A percentile compares a stretch with the other conserved stretches of the same genome.
These are phyloP conservation scores for Notoglanidium macrostoma DNA, from an alignment of 2,797 vertebrate genomes.

Conservation along the genomic window DNA sequence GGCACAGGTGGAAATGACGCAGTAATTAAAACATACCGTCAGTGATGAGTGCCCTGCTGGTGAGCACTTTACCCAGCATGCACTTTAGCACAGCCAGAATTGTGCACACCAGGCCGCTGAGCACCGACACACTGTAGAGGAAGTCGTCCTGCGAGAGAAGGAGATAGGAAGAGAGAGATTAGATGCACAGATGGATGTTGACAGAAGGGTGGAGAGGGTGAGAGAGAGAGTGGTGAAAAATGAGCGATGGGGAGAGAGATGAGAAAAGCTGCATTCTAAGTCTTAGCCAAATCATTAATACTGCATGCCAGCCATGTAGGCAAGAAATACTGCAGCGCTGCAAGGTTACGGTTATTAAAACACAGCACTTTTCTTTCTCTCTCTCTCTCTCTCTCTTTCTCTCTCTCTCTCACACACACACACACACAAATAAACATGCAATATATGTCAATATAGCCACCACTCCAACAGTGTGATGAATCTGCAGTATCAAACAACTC, in stretches of 20 bases:
- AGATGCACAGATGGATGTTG: conserved; percentile 25
- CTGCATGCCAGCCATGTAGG: conserved; percentile 65
- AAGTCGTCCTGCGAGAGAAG: conserved; percentile 84
- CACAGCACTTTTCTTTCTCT: conserved; percentile 19
- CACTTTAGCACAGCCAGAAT: conserved; percentile 88
- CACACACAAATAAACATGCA: conserved; percentile 7
- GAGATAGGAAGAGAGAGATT: conserved; percentile 7
- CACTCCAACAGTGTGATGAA: conserved; percentile 19
- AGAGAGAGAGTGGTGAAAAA: background rate
- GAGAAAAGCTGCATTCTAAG: conserved; percentile 43
- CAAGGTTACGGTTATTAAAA: conserved; percentile 60
- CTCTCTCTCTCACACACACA: background rate
- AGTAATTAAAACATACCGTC: conserved; percentile 78
- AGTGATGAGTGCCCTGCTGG: conserved; percentile 92
- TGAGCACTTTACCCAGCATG: conserved; percentile 92
- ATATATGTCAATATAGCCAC: conserved; percentile 23
- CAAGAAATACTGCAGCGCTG: conserved; percentile 62
- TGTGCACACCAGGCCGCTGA: conserved; percentile 90
- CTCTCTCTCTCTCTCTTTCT: background rate
- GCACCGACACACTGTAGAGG: conserved; percentile 92
- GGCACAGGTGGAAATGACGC: conserved; percentile 16
- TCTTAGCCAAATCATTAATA: conserved; percentile 72
- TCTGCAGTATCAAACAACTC: conserved; percentile 1
- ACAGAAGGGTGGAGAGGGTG: conserved; percentile 12
- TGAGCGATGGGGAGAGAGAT: conserved; percentile 2